Percentiles rank a stretch among this genome's conserved stretches.
Evolutionary conservation across 2,888 invertebrate species (phyloP).

Genomic region (Microchrysa polita): DNA sequence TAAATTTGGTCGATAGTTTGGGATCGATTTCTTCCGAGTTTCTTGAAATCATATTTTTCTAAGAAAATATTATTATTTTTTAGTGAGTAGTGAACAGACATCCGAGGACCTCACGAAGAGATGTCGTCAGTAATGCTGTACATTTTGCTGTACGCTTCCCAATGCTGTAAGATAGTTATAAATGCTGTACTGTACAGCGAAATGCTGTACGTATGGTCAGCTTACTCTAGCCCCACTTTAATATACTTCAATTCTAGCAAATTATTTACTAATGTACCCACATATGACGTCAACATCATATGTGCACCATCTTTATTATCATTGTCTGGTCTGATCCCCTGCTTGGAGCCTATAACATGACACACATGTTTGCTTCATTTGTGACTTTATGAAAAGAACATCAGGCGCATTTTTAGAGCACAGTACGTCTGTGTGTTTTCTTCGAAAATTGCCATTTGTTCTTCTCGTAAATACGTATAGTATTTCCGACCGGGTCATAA

Average conservation of each 20-base stretch:
- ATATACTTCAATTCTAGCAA: neutral
- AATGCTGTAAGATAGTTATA: no score
- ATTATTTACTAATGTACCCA: conserved; percentile 12
- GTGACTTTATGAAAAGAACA: conserved; percentile 21
- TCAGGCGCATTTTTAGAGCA: conserved; percentile 6
- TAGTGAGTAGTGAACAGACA: no score
- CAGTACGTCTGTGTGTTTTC: conserved; percentile 28
- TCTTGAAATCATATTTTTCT: no score
- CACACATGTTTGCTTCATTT: conserved; percentile 9
- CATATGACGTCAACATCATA: conserved; percentile 5
- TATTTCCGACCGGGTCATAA: conserved; percentile 37
- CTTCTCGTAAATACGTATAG: no score
- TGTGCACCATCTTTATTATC: conserved; percentile 17
- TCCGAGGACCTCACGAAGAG: no score
- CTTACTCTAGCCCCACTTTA: neutral
- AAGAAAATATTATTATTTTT: no score
- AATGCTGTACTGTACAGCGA: no score
- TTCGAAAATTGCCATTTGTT: conserved; percentile 37
- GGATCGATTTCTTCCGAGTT: no score
- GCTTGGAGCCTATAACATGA: neutral
- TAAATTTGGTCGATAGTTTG: no score
- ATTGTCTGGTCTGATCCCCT: conserved; percentile 11
- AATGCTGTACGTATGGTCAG: no score
- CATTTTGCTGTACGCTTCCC: no score
- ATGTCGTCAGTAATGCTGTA: no score